phyloP scores from a whole-genome alignment of 2,113 vertebrate species.

The Craseonycteris thonglongyai region DNA sequence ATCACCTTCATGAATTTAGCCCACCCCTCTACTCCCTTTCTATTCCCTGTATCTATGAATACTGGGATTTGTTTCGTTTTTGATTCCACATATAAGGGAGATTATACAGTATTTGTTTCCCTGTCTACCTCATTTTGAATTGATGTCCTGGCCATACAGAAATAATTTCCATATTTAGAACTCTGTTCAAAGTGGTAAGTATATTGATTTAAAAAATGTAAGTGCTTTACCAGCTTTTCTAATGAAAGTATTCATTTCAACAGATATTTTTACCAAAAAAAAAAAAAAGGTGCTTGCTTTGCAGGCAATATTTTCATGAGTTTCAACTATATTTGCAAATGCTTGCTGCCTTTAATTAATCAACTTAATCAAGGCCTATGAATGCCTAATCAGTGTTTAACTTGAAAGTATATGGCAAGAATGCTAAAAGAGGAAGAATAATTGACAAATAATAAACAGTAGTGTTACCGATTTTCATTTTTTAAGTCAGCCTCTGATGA shows the following conservation, averaged over 20 bases:
- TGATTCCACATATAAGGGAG: background rate
- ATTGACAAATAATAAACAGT: background rate
- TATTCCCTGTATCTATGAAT: background rate
- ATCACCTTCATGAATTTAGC: too few relatives aligned
- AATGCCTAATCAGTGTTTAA: background rate
- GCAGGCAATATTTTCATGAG: background rate
- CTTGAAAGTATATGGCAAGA: background rate
- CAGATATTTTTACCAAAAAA: background rate
- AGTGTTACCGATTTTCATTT: background rate
- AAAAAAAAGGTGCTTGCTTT: background rate
- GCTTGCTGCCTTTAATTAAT: constrained; percentile 10
- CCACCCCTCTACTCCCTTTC: background rate
- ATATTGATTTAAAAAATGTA: background rate
- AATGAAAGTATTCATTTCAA: constrained; percentile 19
- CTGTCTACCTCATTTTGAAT: background rate
- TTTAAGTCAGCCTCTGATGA: background rate
- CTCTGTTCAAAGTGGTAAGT: background rate
- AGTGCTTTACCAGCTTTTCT: constrained; percentile 35
- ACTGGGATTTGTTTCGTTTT: background rate
- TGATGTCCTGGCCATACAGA: background rate
- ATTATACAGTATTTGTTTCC: background rate
- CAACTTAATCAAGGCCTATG: background rate
- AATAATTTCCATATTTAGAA: background rate
- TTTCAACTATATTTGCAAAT: background rate
- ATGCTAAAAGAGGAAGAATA: background rate